Evolutionary conservation across 2,888 invertebrate genomes (phyloP).

Genomic region (Thalpophila matura): DNA sequence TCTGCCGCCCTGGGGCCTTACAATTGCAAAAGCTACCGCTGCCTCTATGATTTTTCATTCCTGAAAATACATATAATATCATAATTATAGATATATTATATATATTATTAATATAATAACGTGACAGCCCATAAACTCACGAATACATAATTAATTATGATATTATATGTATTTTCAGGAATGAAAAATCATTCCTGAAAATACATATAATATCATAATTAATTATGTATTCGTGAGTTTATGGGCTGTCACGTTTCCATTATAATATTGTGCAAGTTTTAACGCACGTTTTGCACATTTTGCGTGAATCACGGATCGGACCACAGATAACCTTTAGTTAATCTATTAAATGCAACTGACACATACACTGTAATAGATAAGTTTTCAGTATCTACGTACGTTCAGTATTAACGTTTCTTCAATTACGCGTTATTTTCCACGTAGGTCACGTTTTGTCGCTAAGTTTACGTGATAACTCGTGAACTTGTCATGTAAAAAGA

Average conservation of each 20-base stretch:
- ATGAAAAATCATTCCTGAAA: too few species aligned
- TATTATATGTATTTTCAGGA: too few species aligned
- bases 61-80: not conserved
- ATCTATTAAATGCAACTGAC: constrained; percentile 22
- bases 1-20: too few species aligned
- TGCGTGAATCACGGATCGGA: constrained; percentile 32
- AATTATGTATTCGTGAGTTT: not conserved
- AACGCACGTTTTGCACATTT: constrained; percentile 38
- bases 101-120: constrained; percentile 25
- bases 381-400: constrained; percentile 34
- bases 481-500: constrained; percentile 33
- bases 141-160: not conserved
- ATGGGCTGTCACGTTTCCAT: constrained; percentile 35
- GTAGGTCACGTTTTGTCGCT: constrained; percentile 37
- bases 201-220: constrained; percentile 5
- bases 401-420: not conserved
- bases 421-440: constrained; percentile 35
- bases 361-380: constrained; percentile 27
- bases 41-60: not conserved
- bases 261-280: constrained; percentile 32
- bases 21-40: too few species aligned
- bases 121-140: constrained; percentile 26
- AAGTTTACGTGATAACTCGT: constrained; percentile 38
- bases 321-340: constrained; percentile 47
- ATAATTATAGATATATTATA: too few species aligned